Evolutionary conservation across 2,888 invertebrate species (phyloP).

Genomic region (Coenonympha arcania): DNA sequence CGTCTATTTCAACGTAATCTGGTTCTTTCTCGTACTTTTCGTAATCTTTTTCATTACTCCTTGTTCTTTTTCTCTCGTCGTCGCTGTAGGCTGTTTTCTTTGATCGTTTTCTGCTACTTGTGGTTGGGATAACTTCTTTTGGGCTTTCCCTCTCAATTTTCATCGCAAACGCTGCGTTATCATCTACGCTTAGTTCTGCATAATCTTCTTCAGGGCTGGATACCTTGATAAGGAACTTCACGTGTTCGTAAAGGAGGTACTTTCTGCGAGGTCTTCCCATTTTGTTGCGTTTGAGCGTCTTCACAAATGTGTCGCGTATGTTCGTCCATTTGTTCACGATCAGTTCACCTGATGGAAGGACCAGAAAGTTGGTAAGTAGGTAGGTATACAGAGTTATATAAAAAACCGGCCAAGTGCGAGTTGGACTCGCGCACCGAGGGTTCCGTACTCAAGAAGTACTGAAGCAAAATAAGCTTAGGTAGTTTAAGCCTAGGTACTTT

Average conservation of each 20-base stretch:
- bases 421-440: too few relatives aligned
- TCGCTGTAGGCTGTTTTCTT: slow-evolving; percentile 30
- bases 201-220: slow-evolving; percentile 34
- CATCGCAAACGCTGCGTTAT: slow-evolving; percentile 17
- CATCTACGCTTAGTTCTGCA: slow-evolving; percentile 26
- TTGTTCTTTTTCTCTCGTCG: slow-evolving; percentile 17
- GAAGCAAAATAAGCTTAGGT: too few relatives aligned
- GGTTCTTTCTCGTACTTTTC: slow-evolving; percentile 30
- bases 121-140: slow-evolving; percentile 23
- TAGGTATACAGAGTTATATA: too few relatives aligned
- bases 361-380: too few relatives aligned
- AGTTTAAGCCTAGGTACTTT: too few relatives aligned
- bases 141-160: slow-evolving; percentile 24
- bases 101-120: slow-evolving; percentile 31
- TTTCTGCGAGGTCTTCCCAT: slow-evolving; percentile 46
- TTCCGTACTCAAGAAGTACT: too few relatives aligned
- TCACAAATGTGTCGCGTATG: slow-evolving; percentile 59
- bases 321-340: slow-evolving; percentile 63
- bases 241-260: slow-evolving; percentile 51
- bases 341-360: slow-evolving; percentile 46
- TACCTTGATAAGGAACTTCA: slow-evolving; percentile 49
- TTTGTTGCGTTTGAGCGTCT: slow-evolving; percentile 44
- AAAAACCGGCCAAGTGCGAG: too few relatives aligned
- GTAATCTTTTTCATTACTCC: slow-evolving; percentile 13
- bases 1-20: slow-evolving; percentile 46